Evolutionary conservation across 2,797 vertebrate species (phyloP).

Genomic region (Lacerta agilis): DNA sequence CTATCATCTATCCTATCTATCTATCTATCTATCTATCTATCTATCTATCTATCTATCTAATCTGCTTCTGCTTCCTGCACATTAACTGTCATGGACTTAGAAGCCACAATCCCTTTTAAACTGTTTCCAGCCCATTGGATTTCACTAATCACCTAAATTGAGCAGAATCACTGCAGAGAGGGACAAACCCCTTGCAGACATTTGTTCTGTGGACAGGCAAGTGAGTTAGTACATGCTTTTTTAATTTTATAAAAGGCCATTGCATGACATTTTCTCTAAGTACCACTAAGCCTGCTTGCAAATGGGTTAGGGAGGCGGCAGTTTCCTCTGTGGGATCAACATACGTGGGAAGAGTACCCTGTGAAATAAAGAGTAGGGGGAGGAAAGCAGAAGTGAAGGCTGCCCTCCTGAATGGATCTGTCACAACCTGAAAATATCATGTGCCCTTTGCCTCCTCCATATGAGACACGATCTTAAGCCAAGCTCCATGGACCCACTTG

Average conservation of each 20-base stretch:
- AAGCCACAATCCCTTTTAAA: neutral
- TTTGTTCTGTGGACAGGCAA: neutral
- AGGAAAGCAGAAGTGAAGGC: neutral
- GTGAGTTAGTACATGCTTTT: neutral
- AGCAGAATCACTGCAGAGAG: neutral
- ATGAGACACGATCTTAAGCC: neutral
- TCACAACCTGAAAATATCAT: neutral
- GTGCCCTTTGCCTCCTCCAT: neutral
- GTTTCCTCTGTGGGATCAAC: neutral
- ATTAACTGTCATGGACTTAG: neutral
- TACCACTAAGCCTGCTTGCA: neutral
- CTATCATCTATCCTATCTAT: neutral
- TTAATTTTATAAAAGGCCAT: neutral
- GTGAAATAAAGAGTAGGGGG: no score
- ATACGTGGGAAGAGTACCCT: neutral
- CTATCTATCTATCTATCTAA: no score
- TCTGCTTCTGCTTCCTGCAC: neutral
- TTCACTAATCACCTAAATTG: slow-evolving; percentile 10
- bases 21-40: neutral
- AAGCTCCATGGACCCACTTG: no score
- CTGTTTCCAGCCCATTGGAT: neutral
- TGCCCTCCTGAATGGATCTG: neutral
- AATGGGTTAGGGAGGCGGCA: neutral
- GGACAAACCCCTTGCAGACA: neutral
- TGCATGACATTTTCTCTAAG: neutral